Evolutionary conservation across 2,113 vertebrate genomes (phyloP).

Genomic region (Arvicanthis niloticus): DNA sequence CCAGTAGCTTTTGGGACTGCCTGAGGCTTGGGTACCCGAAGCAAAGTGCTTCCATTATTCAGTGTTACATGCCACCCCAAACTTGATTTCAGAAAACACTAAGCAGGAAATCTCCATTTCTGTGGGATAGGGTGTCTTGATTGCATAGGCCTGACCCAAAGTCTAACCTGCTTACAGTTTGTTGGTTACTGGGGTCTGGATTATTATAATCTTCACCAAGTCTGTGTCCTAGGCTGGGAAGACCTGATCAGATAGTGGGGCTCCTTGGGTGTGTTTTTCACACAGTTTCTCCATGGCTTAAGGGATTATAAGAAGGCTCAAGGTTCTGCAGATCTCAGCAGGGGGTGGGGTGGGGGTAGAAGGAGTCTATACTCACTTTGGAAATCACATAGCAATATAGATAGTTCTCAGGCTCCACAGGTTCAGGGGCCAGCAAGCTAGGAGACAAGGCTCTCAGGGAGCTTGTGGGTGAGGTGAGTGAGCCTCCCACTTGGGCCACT

Average conservation of each 20-base stretch:
- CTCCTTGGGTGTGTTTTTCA: rapidly evolving
- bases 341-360: too few relatives aligned
- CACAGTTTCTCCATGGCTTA: not conserved
- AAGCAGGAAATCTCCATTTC: rapidly evolving
- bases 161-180: rapidly evolving
- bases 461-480: too few relatives aligned
- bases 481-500: rapidly evolving
- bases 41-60: not conserved
- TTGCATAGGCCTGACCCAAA: not conserved
- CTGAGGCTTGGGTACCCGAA: not conserved
- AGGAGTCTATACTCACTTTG: not conserved
- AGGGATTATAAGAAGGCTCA: not conserved
- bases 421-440: not conserved
- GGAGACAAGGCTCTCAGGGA: too few relatives aligned
- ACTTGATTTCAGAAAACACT: not conserved
- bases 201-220: not conserved
- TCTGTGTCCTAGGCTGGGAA: not conserved
- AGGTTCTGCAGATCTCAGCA: not conserved
- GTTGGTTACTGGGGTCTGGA: not conserved
- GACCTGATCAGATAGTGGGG: too few relatives aligned
- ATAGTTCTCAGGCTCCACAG: too few relatives aligned
- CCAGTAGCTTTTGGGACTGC: not conserved
- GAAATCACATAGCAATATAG: rapidly evolving
- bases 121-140: not conserved
- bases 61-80: rapidly evolving